Base-by-base conservation (phyloP, 2,797 vertebrate species). In the Thalassophryne amazonica region DNA sequence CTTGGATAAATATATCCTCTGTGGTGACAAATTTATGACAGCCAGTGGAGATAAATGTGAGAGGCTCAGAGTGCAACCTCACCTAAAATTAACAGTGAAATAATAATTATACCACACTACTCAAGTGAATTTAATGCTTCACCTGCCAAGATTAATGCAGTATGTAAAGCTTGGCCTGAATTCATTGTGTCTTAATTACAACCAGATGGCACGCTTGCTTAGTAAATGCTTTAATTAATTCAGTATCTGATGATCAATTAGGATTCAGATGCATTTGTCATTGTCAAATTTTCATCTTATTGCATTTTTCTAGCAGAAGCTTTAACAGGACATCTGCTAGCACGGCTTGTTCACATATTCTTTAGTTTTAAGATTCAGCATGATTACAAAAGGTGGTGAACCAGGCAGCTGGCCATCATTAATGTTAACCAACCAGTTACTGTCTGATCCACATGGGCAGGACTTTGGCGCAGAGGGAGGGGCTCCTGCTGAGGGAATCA, bases 251-350 rank as follows among this genome's bases (percentile, higher is more conserved):
- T 75, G 31, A 81, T 70, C 67, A 77, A 67, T 75, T 69, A 67
- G 50, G 40, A 43, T 76, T 68, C 13, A 48, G 60, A 82, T 76
- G 17, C 69, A 69, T 73, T 67, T 72, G 47, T 77, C 68, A 64
- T 45, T 59, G 75, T 78, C 49, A 70, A 21, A 67, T 68, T 54
- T 51, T 56, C 73, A 76, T 73, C 45, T 54, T 61, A 43, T 71
- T 78, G 68, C 69, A 36, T 61, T 69, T 68, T 49, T 59, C 40
- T 58, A 54, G 53, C 61, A 69, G 69, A 73, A 60, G 47, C 38
- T 49, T 18, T 34, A 59, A 74, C 74, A 62, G 76, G 60, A 69
- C 75, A 75, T 83, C 75, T 76, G 80, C 71, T 57, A 46, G 50
- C 34, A 12, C 42, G 20, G 42, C 22, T 65, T 50, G 37, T 42